Evolutionary conservation across 2,888 invertebrate genomes (phyloP), one percentile per base, ranked within the genome.

Genomic region (Rhimphoctona megacephalus): DNA sequence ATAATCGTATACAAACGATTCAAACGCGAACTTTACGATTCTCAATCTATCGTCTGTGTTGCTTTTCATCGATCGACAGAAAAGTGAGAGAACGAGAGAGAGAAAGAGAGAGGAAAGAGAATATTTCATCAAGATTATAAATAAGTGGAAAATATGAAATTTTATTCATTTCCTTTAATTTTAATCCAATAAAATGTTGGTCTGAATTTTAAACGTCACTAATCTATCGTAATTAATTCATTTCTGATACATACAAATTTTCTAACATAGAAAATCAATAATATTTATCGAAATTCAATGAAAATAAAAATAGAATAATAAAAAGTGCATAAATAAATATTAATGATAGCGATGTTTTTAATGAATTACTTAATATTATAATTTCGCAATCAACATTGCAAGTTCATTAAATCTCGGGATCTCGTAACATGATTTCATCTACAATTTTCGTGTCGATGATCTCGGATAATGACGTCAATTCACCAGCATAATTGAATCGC

Each of bases 381-480:
- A 70, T 70, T 30, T 30, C 30, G 8, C 30, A 7, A 25, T 4
- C 30, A 19, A 6, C 70, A 46, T 43, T 43, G 49, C 70, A 49
- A 52, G 70, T 70, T 70, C 49, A 30, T 22, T 49, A 52, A 70
- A 14, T 49, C 30, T 17, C 25, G 19, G 8, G 30, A 43, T 70
- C 70, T 70, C 70, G 70, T 52, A 19, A 52, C 30, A 70, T 49
- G 17, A 70, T 70, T 70, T 70, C 43, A 25, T 30, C 25, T 14
- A 43, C 46, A 30, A 49, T 30, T 70, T 70, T 70, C 70, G 46
- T 70, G 49, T 70, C 70, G 70, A 70, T 70, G 70, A 70, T 70
- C 70, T 70, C 49, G 49, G 8, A 70, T 70, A 69, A 46, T 69
- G 46, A 70, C 70, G 70, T 46, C 46, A 70, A 70, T 30, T 70